Evolutionary conservation across 2,797 vertebrate species (phyloP), one percentile per base, ranked within the genome.

Genomic region (Pangasius djambal): DNA sequence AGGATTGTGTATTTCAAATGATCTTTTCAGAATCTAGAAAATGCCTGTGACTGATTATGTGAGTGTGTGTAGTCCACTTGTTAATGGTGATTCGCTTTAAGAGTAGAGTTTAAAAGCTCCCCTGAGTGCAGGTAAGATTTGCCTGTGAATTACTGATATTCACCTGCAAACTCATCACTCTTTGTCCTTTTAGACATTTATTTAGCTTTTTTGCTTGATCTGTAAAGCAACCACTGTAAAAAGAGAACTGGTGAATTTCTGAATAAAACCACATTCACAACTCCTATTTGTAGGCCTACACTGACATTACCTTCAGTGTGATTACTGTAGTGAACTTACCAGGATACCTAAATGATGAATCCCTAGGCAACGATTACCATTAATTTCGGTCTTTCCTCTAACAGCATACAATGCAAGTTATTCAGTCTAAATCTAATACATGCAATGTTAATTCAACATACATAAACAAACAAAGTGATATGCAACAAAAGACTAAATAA

Each of bases 401-500:
- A 59, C 52, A 81, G 55, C 31, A 34, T 4, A 37, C 78, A 20
- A 22, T 22, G 15, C 16, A 34, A 61, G 20, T 25, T 82, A 7
- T 59, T 37, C 31, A 13, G 20, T 37, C 61, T 82, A 1, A 44
- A 81, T 25, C 31, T 37, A 81, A 81, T 59, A 28, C 13, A 65
- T 13, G 25, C 25, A 83, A 48, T 44, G 37, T 1, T n/a, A 15
- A 81, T 57, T 37, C 9, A 81, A 6, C 8, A 6, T 61, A 15
- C 9, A 40, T 61, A 63, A 55, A 57, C 3, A 63, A 63, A 44
- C 28, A 40, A 83, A 25, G 12, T 25, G 31, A 61, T 82, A 37
- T 59, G 20, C 52, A 82, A 78, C 28, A 77, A 74, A 75, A 48
- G 44, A 77, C 13, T 25, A 77, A 78, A 78, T 78, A 78, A n/a